These are phyloP conservation scores for Acanthosepion pharaonis DNA, from an alignment of 2,888 invertebrate species.

Conservation along the genomic window DNA sequence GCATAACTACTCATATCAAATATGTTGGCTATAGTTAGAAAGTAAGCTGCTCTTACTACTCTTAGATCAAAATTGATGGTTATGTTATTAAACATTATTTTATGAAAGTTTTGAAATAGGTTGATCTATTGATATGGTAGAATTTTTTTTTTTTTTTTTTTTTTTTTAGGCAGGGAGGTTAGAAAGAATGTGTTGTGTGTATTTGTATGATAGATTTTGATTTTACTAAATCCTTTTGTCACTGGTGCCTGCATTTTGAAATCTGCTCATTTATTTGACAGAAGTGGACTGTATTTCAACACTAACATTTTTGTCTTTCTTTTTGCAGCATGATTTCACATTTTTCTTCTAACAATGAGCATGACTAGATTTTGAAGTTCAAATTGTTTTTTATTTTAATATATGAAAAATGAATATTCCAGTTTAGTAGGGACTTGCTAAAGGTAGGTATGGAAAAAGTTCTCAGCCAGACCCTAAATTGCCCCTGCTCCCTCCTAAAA, in stretches of 20 bases:
- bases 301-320: not conserved
- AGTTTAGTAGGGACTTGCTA: not conserved
- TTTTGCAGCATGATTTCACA: not conserved
- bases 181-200: no score
- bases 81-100: no score
- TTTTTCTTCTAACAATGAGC: not conserved
- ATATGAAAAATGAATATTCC: not conserved
- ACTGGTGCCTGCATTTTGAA: not conserved
- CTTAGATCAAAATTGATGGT: no score
- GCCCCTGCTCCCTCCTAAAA: no score
- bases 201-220: not conserved
- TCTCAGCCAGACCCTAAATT: no score
- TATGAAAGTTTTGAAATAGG: no score
- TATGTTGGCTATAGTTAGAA: no score
- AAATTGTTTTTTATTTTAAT: not conserved
- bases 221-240: not conserved
- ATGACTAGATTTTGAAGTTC: not conserved
- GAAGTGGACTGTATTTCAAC: not conserved
- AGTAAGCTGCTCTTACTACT: no score
- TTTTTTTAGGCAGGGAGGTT: no score
- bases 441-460: no score
- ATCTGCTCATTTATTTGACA: not conserved
- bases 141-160: no score
- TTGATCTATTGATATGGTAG: not conserved
- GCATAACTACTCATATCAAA: no score